phyloP scores from a whole-genome alignment of 1,140 invertebrate species.

The Calephelis nemesis region DNA sequence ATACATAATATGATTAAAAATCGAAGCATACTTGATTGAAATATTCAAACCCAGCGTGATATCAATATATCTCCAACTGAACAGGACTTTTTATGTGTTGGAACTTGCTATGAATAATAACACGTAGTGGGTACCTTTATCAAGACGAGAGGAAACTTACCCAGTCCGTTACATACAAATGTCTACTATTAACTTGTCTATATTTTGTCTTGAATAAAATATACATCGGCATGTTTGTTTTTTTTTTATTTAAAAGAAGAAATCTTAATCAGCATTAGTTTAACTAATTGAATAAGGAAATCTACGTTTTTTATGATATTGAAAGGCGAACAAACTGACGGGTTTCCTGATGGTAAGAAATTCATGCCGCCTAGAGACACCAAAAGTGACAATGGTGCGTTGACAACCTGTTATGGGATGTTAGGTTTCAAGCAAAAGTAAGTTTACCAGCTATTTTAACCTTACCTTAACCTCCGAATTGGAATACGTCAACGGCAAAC shows the following conservation, averaged over 20 bases:
- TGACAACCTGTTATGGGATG: too few relatives aligned
- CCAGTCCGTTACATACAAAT: slow-evolving; percentile 73
- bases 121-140: slow-evolving; percentile 55
- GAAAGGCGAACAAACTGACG: too few relatives aligned
- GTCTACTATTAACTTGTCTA: slow-evolving; percentile 69
- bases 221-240: slow-evolving; percentile 40
- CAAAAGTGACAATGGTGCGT: too few relatives aligned
- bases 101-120: slow-evolving; percentile 38
- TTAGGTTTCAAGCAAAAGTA: too few relatives aligned
- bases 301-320: too few relatives aligned
- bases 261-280: too few relatives aligned
- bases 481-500: too few relatives aligned
- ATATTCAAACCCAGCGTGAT: slow-evolving; percentile 4
- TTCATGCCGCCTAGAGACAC: too few relatives aligned
- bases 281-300: too few relatives aligned
- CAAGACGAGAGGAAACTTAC: slow-evolving; percentile 60
- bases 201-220: slow-evolving; percentile 57
- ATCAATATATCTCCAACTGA: slow-evolving; percentile 29
- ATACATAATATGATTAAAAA: not conserved
- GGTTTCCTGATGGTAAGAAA: too few relatives aligned
- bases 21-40: not conserved
- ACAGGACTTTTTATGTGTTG: slow-evolving; percentile 27
- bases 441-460: too few relatives aligned
- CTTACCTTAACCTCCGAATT: too few relatives aligned
- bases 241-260: slow-evolving; percentile 35